phyloP scores from a whole-genome alignment of 2,113 vertebrate species.

The Panurus biarmicus region DNA sequence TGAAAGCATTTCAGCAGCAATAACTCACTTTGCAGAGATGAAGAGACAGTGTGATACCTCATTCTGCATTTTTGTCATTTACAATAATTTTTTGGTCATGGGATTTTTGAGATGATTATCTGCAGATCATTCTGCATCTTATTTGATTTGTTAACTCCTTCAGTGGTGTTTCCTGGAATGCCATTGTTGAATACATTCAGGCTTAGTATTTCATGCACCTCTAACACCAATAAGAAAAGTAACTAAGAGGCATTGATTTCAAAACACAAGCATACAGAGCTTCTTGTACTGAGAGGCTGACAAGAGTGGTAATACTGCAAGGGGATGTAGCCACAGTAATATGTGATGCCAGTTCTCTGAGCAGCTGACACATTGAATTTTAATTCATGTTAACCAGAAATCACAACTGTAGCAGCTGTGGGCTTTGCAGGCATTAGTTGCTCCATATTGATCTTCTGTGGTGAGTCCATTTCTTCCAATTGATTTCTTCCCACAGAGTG shows the following conservation, averaged over 20 bases:
- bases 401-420: neutral
- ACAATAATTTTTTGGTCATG: neutral
- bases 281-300: neutral
- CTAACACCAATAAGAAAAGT: neutral
- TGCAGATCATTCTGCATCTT: neutral
- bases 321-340: neutral
- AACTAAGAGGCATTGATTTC: neutral
- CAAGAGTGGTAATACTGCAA: neutral
- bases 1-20: neutral
- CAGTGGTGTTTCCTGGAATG: neutral
- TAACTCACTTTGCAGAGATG: neutral
- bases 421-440: neutral
- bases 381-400: neutral
- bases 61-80: neutral
- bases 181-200: neutral
- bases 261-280: neutral
- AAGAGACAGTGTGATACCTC: neutral
- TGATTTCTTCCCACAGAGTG: constrained; percentile 66
- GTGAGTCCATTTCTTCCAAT: neutral
- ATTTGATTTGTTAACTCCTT: neutral
- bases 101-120: neutral
- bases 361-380: neutral
- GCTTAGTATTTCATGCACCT: neutral
- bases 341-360: neutral
- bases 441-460: neutral